phyloP scores from a whole-genome alignment of 2,888 invertebrate species.

The Tinea trinotella region DNA sequence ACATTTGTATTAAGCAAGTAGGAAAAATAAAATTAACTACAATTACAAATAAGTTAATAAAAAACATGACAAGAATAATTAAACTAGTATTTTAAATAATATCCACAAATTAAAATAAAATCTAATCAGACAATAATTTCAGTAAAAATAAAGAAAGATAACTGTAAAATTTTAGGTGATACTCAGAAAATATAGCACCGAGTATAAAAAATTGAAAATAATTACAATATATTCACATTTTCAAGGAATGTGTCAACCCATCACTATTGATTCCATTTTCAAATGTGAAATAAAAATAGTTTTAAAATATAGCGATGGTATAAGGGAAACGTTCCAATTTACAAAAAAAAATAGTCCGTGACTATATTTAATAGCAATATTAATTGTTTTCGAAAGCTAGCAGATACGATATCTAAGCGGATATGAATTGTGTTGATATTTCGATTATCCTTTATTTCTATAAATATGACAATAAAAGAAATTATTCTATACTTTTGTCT shows the following conservation, averaged over 20 bases:
- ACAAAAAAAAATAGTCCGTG: no score
- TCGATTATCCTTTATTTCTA: constrained; percentile 7
- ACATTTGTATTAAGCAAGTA: no score
- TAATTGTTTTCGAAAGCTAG: neutral
- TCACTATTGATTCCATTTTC: neutral
- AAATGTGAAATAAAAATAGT: neutral
- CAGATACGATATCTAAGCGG: constrained; percentile 43
- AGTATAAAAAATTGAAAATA: neutral
- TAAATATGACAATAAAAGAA: neutral
- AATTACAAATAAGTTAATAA: neutral
- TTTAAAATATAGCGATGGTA: neutral
- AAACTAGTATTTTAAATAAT: neutral
- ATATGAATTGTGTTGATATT: constrained; percentile 59
- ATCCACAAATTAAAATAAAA: neutral
- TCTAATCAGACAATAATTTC: neutral
- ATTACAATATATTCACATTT: neutral
- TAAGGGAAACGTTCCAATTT: no score
- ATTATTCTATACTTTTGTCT: constrained; percentile 6
- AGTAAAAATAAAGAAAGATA: neutral
- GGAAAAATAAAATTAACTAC: neutral
- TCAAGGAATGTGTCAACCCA: neutral
- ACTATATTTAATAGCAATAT: no score
- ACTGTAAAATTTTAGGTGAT: neutral
- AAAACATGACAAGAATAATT: neutral
- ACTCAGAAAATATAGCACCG: constrained; percentile 13